Evolutionary conservation across 2,113 vertebrate species (phyloP), one percentile per base, ranked within the genome.

Genomic region (Misgurnus mizolepis): DNA sequence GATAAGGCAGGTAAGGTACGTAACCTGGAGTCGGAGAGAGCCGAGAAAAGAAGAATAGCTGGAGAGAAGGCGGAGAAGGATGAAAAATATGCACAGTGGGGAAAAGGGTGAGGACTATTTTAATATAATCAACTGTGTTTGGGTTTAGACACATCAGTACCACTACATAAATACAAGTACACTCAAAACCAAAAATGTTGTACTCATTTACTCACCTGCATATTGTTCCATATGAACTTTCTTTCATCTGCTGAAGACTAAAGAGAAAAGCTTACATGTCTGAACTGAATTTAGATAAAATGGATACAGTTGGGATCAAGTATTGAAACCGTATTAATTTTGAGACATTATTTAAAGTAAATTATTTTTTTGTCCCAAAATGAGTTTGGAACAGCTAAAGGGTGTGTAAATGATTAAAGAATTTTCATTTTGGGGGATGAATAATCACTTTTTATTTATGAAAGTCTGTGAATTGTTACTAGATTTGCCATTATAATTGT

Each of bases 61-160:
- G 94, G 91, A 65, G 93, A 93, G 11, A 90, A 95, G 80, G 91
- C 94, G 0, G 90, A 93, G 87, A 93, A 93, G 22, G 94, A 96
- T 0, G 93, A 95, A 81, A 95, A 95, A 40, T 99, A 99, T 0
- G 95, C 96, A 64, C 92, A 93, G 73, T 99, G 98, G 98, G 98
- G 98, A 0, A 97, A 91, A 91, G 98, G 98, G 98, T 99, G 79
- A 93, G 91, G 14, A 22, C 14, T 27, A 64, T 45, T 73, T 76
- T 7, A 22, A 22, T 22, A 14, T 76, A 5, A 7, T 56, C 15
- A 4, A 56, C 14, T 56, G 34, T 60, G 47, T 81, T 27, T 7
- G 45, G 45, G 2, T 47, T 47, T 10, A 47, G 45, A 47, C 45
- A 47, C 10, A 47, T 7, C 45, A 7, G 7, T 7, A 47, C 7